Evolutionary conservation across 1,140 invertebrate genomes (phyloP).

Genomic region (Zaprionus vittiger): DNA sequence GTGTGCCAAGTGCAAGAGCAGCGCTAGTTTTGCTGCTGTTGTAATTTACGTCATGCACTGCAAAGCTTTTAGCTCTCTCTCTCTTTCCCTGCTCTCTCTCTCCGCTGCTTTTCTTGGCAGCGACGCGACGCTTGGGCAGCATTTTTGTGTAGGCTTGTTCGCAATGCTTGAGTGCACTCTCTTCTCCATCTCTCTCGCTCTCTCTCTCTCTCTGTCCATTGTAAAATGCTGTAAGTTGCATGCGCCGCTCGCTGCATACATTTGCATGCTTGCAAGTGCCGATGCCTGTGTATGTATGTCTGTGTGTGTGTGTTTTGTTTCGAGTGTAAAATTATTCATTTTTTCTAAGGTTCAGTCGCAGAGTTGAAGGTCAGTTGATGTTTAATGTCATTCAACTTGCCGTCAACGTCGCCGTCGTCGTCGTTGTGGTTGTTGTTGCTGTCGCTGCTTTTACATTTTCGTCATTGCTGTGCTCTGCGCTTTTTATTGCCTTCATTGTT

Average conservation of each 20-base stretch:
- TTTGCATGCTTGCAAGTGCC: slow-evolving; percentile 48
- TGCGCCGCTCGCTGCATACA: slow-evolving; percentile 53
- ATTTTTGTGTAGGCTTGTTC: slow-evolving; percentile 32
- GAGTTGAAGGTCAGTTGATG: slow-evolving; percentile 84
- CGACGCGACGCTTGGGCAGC: slow-evolving; percentile 14
- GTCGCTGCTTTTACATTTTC: slow-evolving; percentile 63
- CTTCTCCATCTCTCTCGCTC: slow-evolving; percentile 3
- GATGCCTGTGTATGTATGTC: slow-evolving; percentile 12
- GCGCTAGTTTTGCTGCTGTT: slow-evolving; percentile 34
- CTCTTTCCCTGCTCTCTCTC: slow-evolving; percentile 12
- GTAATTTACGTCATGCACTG: slow-evolving; percentile 70
- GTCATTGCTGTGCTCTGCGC: slow-evolving; percentile 57
- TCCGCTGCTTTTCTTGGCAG: slow-evolving; percentile 3
- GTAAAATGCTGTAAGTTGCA: slow-evolving; percentile 65
- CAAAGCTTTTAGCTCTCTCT: slow-evolving; percentile 20
- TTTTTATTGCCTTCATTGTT: slow-evolving; percentile 41
- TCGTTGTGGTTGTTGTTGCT: slow-evolving; percentile 22
- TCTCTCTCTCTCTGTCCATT: slow-evolving; percentile 43
- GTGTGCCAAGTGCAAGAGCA: slow-evolving; percentile 72
- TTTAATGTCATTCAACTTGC: slow-evolving; percentile 84
- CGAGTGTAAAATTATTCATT: slow-evolving; percentile 83
- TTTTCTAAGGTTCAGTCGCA: slow-evolving; percentile 83
- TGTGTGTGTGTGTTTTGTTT: slow-evolving; percentile 46
- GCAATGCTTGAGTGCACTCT: slow-evolving; percentile 54
- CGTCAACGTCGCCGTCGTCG: slow-evolving; percentile 50